Conservation (phyloP, 2,888 invertebrate genomes). For the Machimus atricapillus region DNA sequence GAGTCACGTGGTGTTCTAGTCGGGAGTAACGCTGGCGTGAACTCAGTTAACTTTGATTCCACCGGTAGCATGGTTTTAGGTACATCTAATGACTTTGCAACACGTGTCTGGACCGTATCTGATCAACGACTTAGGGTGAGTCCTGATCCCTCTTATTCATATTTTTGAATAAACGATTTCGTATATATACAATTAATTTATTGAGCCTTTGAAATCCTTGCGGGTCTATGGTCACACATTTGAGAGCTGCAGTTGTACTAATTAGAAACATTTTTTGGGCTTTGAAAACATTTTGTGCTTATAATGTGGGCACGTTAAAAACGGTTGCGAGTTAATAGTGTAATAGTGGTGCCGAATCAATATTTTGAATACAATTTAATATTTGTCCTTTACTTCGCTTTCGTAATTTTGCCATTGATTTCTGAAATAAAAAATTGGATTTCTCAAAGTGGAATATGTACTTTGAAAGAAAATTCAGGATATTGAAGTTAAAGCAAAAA, state of each 20-base stretch:
- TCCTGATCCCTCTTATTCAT: slow-evolving; percentile 48
- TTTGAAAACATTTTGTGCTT: neutral
- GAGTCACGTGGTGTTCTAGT: slow-evolving; percentile 81
- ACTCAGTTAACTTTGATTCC: slow-evolving; percentile 94
- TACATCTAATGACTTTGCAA: slow-evolving; percentile 96
- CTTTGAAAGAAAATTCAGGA: neutral
- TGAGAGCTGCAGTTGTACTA: neutral
- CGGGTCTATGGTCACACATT: neutral
- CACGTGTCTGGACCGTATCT: slow-evolving; percentile 91
- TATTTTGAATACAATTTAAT: too few relatives aligned
- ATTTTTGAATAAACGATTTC: neutral
- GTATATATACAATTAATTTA: neutral
- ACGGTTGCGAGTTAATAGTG: neutral
- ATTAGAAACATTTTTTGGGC: neutral
- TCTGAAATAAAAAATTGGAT: too few relatives aligned
- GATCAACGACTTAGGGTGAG: slow-evolving; percentile 92
- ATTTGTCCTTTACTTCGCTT: neutral
- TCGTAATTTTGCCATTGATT: too few relatives aligned
- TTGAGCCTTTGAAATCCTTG: neutral
- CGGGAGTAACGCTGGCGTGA: slow-evolving; percentile 95
- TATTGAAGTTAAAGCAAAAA: neutral
- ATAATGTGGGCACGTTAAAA: neutral
- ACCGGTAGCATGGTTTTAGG: slow-evolving; percentile 88
- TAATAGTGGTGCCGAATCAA: too few relatives aligned
- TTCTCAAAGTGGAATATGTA: too few relatives aligned